phyloP scores from a whole-genome alignment of 2,797 vertebrate genomes.

The Phalloptychus januarius region DNA sequence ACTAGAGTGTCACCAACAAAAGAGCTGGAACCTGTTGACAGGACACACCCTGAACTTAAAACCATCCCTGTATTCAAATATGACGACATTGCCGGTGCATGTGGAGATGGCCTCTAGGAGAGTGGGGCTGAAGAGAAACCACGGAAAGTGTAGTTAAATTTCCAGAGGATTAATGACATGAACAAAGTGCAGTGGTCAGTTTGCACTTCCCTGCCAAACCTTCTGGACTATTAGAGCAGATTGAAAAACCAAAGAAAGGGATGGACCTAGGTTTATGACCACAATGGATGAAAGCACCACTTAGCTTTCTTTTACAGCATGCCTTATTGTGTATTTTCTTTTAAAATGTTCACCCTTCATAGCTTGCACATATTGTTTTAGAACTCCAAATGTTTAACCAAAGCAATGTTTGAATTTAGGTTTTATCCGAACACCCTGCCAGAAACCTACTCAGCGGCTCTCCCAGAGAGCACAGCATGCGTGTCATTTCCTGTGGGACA shows the following conservation, averaged over 20 bases:
- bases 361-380: not conserved
- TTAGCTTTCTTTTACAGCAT: slow-evolving; percentile 11
- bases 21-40: slow-evolving; percentile 15
- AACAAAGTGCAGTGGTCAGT: slow-evolving; percentile 54
- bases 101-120: slow-evolving; percentile 45
- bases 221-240: slow-evolving; percentile 33
- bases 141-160: slow-evolving; percentile 59
- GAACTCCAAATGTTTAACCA: not conserved
- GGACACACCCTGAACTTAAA: slow-evolving; percentile 7
- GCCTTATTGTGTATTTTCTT: slow-evolving; percentile 15
- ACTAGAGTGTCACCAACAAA: slow-evolving; percentile 10
- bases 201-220: slow-evolving; percentile 43
- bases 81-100: slow-evolving; percentile 10
- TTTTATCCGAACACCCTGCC: slow-evolving; percentile 17
- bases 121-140: slow-evolving; percentile 31
- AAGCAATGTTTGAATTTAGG: slow-evolving; percentile 14
- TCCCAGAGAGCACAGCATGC: slow-evolving; percentile 33
- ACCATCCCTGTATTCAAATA: slow-evolving; percentile 23
- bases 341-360: not conserved
- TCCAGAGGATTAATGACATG: slow-evolving; percentile 55
- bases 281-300: slow-evolving; percentile 9
- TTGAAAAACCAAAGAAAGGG: slow-evolving; percentile 34
- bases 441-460: slow-evolving; percentile 41
- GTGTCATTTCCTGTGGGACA: slow-evolving; percentile 75
- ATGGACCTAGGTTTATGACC: slow-evolving; percentile 12